phyloP scores from a whole-genome alignment of 2,797 vertebrate species.

The Myripristis jacobus region DNA sequence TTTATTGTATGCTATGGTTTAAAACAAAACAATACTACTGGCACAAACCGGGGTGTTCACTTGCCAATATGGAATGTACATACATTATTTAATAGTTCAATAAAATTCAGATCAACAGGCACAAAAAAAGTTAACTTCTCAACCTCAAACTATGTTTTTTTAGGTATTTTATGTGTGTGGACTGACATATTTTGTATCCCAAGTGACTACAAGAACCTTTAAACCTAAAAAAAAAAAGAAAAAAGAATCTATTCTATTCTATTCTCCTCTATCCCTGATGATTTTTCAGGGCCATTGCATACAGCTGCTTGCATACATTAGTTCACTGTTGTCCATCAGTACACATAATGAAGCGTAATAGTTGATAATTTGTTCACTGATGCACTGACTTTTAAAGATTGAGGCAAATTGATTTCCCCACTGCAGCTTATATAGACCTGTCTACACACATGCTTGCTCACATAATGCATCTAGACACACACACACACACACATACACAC shows the following conservation, averaged over 20 bases:
- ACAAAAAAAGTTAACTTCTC: not conserved
- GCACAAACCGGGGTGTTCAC: no score
- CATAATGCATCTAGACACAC: not conserved
- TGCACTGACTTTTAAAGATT: constrained; percentile 73
- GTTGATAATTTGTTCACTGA: constrained; percentile 75
- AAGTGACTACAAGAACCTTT: not conserved
- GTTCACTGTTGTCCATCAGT: constrained; percentile 67
- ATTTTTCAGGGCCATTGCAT: constrained; percentile 31
- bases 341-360: constrained; percentile 77
- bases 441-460: constrained; percentile 37
- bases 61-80: no score
- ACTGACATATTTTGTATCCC: no score
- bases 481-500: constrained; percentile 26
- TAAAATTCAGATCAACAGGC: no score
- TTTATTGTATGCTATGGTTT: no score
- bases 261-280: constrained; percentile 8
- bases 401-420: constrained; percentile 65
- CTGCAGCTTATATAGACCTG: constrained; percentile 32
- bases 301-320: constrained; percentile 64
- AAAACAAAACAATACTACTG: no score
- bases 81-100: no score
- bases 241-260: not conserved
- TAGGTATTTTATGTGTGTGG: no score
- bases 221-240: no score
- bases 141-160: not conserved